Percentiles rank a stretch among this genome's conserved stretches.
Conservation (phyloP, 2,888 invertebrate species). For the Parelbella ahira region DNA sequence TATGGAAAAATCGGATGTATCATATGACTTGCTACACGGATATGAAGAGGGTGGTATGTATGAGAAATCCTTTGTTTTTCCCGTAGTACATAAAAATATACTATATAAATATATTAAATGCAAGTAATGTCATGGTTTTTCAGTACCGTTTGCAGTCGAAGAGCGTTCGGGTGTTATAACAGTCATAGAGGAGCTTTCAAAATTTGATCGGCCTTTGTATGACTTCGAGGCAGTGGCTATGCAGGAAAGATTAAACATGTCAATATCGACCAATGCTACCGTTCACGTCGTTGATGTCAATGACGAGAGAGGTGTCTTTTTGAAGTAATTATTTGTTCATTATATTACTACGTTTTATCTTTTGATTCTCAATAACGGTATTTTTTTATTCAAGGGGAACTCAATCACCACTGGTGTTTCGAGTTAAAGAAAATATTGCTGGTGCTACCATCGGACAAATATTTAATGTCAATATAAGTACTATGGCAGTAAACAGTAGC, state of each 20-base stretch:
- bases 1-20: slow-evolving; percentile 83
- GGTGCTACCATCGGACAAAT: slow-evolving; percentile 88
- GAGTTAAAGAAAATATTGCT: slow-evolving; percentile 87
- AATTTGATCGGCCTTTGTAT: slow-evolving; percentile 84
- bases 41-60: slow-evolving; percentile 89
- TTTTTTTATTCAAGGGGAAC: slow-evolving; percentile 78
- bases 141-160: slow-evolving; percentile 95
- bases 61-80: too few species aligned
- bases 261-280: slow-evolving; percentile 90
- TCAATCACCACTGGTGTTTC: slow-evolving; percentile 86
- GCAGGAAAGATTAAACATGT: slow-evolving; percentile 79
- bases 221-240: slow-evolving; percentile 92
- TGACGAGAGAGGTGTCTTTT: slow-evolving; percentile 84
- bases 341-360: slow-evolving; percentile 17
- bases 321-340: slow-evolving; percentile 66
- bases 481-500: slow-evolving; percentile 47
- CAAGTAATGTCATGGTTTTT: too few species aligned
- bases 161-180: slow-evolving; percentile 93
- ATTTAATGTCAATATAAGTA: slow-evolving; percentile 77
- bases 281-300: slow-evolving; percentile 90
- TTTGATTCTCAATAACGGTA: slow-evolving; percentile 32
- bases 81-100: too few species aligned
- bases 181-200: slow-evolving; percentile 87
- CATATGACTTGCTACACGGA: slow-evolving; percentile 90
- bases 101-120: too few species aligned